These are phyloP conservation scores for Hesperia comma DNA, from an alignment of 2,888 invertebrate genomes.

Conservation along the genomic window DNA sequence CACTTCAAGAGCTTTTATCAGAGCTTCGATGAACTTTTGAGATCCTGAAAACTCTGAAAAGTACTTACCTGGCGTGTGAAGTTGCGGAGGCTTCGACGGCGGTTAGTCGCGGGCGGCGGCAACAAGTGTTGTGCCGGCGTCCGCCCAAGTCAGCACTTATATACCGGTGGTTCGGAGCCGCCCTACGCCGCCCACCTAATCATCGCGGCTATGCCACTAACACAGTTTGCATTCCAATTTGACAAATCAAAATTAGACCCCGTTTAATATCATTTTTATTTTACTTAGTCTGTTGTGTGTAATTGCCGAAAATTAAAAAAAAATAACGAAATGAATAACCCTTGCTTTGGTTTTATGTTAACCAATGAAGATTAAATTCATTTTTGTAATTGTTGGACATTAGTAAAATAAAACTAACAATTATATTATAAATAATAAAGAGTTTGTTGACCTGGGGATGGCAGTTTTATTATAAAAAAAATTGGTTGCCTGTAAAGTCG, in stretches of 20 bases:
- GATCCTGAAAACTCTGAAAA: constrained; percentile 12
- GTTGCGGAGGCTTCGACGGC: constrained; percentile 53
- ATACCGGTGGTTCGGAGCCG: constrained; percentile 62
- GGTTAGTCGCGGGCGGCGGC: constrained; percentile 57
- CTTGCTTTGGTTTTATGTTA: too few relatives aligned
- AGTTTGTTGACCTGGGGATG: too few relatives aligned
- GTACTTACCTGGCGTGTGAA: constrained; percentile 69
- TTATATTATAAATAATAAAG: too few relatives aligned
- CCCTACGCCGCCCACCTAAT: constrained; percentile 71
- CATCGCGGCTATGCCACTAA: constrained; percentile 64
- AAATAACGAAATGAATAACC: too few relatives aligned
- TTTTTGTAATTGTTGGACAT: too few relatives aligned
- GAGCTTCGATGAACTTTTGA: neutral
- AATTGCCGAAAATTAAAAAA: constrained; percentile 5
- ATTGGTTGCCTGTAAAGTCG: too few relatives aligned
- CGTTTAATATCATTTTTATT: constrained; percentile 33
- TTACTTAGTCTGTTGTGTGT: neutral
- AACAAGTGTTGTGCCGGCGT: constrained; percentile 79
- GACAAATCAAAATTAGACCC: constrained; percentile 61
- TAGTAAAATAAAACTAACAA: too few relatives aligned
- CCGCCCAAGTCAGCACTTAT: constrained; percentile 69
- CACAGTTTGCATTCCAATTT: constrained; percentile 77
- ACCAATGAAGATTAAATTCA: too few relatives aligned
- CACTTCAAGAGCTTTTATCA: constrained; percentile 11
- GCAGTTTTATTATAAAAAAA: too few relatives aligned